Evolutionary conservation across 2,888 invertebrate genomes (phyloP).

Genomic region (Sarcophaga carnaria): DNA sequence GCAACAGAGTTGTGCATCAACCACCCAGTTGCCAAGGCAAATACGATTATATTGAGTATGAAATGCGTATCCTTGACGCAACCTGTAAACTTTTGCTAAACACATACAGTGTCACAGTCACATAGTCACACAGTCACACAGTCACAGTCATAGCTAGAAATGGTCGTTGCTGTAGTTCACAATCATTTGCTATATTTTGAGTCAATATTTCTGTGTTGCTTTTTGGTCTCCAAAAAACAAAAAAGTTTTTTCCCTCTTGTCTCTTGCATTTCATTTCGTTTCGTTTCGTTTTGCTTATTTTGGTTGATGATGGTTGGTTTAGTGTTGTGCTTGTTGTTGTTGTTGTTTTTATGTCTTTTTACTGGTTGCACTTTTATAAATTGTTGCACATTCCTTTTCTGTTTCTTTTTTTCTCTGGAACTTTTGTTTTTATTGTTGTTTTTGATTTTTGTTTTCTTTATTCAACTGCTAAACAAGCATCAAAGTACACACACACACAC

Average conservation of each 20-base stretch:
- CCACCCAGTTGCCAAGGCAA: slow-evolving; percentile 49
- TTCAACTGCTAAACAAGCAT: slow-evolving; percentile 31
- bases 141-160: background rate
- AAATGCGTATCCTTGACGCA: slow-evolving; percentile 65
- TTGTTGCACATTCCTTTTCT: slow-evolving; percentile 63
- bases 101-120: background rate
- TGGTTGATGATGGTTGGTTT: slow-evolving; percentile 42
- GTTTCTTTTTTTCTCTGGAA: background rate
- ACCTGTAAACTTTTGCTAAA: slow-evolving; percentile 58
- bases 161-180: slow-evolving; percentile 16
- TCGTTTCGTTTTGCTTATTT: slow-evolving; percentile 29
- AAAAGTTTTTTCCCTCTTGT: background rate
- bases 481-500: slow-evolving; percentile 1
- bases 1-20: slow-evolving; percentile 12
- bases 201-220: slow-evolving; percentile 60
- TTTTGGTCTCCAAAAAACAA: background rate
- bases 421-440: background rate
- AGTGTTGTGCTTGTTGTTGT: background rate
- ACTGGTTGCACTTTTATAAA: slow-evolving; percentile 67
- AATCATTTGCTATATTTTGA: slow-evolving; percentile 52
- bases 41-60: slow-evolving; percentile 50
- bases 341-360: slow-evolving; percentile 63
- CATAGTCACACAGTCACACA: background rate
- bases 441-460: slow-evolving; percentile 24
- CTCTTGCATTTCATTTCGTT: slow-evolving; percentile 8